phyloP scores from a whole-genome alignment of 2,888 invertebrate genomes.

The Sturmia bella region DNA sequence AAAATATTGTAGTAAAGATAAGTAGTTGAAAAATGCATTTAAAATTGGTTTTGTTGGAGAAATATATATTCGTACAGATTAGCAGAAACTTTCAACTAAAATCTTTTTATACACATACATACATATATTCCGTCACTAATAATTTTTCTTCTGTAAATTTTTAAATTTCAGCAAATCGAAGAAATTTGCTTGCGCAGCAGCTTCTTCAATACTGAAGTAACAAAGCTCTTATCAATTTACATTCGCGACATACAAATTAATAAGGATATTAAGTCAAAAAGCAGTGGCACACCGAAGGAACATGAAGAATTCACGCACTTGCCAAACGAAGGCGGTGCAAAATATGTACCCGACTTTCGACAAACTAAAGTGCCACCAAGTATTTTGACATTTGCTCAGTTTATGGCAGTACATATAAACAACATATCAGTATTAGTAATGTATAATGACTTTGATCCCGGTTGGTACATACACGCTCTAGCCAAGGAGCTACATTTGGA shows the following conservation, averaged over 20 bases:
- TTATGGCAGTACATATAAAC: constrained; percentile 92
- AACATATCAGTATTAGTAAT: constrained; percentile 86
- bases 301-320: constrained; percentile 77
- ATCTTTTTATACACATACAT: too few relatives aligned
- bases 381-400: constrained; percentile 92
- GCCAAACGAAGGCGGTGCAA: constrained; percentile 71
- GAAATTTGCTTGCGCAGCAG: constrained; percentile 93
- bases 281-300: constrained; percentile 70
- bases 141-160: neutral
- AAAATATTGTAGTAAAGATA: too few relatives aligned
- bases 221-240: constrained; percentile 91
- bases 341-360: constrained; percentile 85
- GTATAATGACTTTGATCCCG: constrained; percentile 84
- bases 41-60: too few relatives aligned
- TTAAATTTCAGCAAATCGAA: constrained; percentile 88
- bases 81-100: too few relatives aligned
- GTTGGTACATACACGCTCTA: constrained; percentile 87
- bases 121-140: too few relatives aligned
- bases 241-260: constrained; percentile 91
- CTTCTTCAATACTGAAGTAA: constrained; percentile 93
- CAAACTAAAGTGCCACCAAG: constrained; percentile 89
- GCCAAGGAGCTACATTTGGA: constrained; percentile 87
- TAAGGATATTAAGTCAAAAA: constrained; percentile 86
- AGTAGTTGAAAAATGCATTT: too few relatives aligned
- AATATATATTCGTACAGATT: too few relatives aligned